Evolutionary conservation across 1,140 invertebrate genomes (phyloP).

Genomic region (Delia radicum): DNA sequence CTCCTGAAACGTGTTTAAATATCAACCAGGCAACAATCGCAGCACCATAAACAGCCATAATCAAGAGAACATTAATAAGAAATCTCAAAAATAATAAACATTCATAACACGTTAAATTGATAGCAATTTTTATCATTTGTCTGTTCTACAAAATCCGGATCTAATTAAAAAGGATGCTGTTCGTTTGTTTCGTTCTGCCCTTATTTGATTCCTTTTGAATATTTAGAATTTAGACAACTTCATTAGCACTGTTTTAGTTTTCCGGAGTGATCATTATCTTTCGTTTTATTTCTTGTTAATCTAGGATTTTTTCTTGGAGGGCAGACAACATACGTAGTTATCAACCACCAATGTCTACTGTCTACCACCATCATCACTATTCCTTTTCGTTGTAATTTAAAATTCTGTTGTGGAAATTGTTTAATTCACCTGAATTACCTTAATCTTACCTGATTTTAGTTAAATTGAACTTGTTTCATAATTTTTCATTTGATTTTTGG

Average conservation of each 20-base stretch:
- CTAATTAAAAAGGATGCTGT: conserved; percentile 20
- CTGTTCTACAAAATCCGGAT: not conserved
- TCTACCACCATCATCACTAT: not conserved
- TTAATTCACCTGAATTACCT: not conserved
- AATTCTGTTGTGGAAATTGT: not conserved
- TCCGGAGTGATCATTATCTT: not conserved
- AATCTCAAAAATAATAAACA: not conserved
- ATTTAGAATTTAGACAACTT: not conserved
- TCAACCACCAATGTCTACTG: not conserved
- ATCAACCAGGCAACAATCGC: not conserved
- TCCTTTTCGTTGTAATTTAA: not conserved
- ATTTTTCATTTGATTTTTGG: conserved; percentile 2
- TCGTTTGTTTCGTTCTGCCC: too few relatives aligned
- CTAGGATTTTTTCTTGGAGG: not conserved
- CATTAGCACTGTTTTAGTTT: conserved; percentile 4
- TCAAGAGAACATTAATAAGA: not conserved
- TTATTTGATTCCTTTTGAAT: not conserved
- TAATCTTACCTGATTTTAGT: not conserved
- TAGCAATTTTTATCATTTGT: too few relatives aligned
- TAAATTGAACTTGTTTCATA: not conserved
- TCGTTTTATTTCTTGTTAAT: not conserved
- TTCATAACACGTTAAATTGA: conserved; percentile 5
- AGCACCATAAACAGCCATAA: not conserved
- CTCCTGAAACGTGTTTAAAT: conserved; percentile 9
- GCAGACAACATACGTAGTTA: not conserved